These are phyloP conservation scores for Pseudomugil gertrudae DNA, from an alignment of 2,797 vertebrate genomes.

Conservation along the genomic window DNA sequence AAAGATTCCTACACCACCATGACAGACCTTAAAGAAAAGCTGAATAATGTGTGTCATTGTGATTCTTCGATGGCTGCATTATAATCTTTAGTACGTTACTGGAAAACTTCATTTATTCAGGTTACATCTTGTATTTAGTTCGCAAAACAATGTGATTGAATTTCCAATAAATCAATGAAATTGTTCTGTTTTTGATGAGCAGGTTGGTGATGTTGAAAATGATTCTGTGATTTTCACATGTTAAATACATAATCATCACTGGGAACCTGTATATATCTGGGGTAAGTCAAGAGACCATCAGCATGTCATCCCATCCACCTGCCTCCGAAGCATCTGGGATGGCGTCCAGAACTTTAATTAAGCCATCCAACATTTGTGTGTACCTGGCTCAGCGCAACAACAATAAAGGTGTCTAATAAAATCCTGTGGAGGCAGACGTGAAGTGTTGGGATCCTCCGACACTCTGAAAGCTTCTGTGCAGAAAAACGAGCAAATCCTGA, in stretches of 20 bases:
- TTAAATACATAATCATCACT: not conserved
- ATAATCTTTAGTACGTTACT: no score
- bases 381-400: slow-evolving; percentile 13
- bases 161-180: not conserved
- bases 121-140: not conserved
- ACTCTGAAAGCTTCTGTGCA: slow-evolving; percentile 28
- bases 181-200: not conserved
- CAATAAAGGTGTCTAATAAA: slow-evolving; percentile 60
- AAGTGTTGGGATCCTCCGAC: slow-evolving; percentile 5
- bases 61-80: not conserved
- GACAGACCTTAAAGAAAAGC: not conserved
- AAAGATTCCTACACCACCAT: no score
- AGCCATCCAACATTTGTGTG: slow-evolving; percentile 23
- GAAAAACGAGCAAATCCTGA: slow-evolving; percentile 24
- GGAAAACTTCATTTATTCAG: not conserved
- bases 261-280: not conserved
- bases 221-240: not conserved
- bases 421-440: slow-evolving; percentile 13
- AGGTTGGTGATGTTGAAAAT: not conserved
- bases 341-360: slow-evolving; percentile 54
- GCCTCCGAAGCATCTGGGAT: slow-evolving; percentile 29
- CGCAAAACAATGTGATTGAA: not conserved
- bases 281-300: not conserved
- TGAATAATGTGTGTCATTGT: not conserved
- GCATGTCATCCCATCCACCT: slow-evolving; percentile 4